A percentile compares a stretch with the other conserved stretches of the same genome.
Evolutionary conservation across 2,888 invertebrate species (phyloP).

Genomic region (Ophioninae sp.): DNA sequence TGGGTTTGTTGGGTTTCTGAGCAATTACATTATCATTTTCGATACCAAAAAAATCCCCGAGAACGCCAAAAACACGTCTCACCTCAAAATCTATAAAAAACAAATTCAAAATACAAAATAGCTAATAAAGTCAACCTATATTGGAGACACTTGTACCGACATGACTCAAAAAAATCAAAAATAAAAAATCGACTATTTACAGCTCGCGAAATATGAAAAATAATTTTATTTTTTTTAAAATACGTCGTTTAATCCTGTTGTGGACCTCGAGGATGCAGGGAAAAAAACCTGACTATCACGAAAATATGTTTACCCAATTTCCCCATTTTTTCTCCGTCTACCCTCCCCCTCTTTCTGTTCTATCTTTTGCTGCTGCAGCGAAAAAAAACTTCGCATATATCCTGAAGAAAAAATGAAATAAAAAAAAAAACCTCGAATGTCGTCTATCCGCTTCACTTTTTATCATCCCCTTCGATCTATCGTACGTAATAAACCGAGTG

Average conservation of each 20-base stretch:
- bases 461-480: conserved; percentile 11
- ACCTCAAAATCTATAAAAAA: no score
- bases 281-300: conserved; percentile 8
- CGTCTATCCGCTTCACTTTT: conserved; percentile 14
- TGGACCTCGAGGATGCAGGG: conserved; percentile 6
- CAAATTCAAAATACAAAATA: no score
- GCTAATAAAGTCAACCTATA: no score
- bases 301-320: conserved; percentile 31
- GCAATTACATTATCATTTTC: no score
- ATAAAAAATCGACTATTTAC: no score
- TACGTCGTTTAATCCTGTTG: conserved; percentile 27
- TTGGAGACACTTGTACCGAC: no score
- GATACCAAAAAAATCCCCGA: no score
- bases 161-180: no score
- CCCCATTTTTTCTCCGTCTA: background rate
- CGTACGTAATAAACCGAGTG: conserved; percentile 21
- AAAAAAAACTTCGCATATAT: conserved; percentile 3
- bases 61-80: no score
- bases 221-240: no score
- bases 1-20: no score
- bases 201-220: no score
- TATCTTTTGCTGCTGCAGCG: background rate
- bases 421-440: conserved; percentile 14
- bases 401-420: background rate
- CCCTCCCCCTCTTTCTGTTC: background rate